These are phyloP conservation scores for Chromis chromis DNA, from an alignment of 2,797 vertebrate genomes.

Conservation along the genomic window DNA sequence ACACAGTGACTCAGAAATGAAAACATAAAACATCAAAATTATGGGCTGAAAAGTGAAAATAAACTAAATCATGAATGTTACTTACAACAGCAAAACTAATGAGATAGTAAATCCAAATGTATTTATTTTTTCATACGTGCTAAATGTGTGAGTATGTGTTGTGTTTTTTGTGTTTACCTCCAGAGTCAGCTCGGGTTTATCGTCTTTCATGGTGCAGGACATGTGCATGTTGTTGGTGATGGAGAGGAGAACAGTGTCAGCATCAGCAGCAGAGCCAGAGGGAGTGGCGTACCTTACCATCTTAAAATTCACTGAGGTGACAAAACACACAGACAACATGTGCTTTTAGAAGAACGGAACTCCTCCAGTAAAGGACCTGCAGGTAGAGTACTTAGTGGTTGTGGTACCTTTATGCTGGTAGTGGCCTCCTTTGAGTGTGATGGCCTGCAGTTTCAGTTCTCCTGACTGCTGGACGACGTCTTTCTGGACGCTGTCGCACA, in stretches of 20 bases:
- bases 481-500: conserved; percentile 58
- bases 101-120: no score
- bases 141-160: no score
- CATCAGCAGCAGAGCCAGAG: rapidly evolving
- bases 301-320: conserved; percentile 43
- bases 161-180: conserved; percentile 48
- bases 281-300: not conserved
- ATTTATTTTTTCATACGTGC: no score
- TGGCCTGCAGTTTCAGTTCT: conserved; percentile 45
- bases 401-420: conserved; percentile 54
- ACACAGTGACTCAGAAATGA: no score
- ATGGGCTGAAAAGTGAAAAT: no score
- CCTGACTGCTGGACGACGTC: not conserved
- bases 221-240: conserved; percentile 39
- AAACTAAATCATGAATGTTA: no score
- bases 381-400: not conserved
- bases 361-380: no score
- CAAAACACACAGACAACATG: not conserved
- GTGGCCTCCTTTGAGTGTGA: conserved; percentile 62
- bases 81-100: no score
- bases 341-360: no score
- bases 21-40: no score
- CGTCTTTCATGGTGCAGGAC: conserved; percentile 23
- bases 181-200: conserved; percentile 22
- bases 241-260: conserved; percentile 19